Percentiles rank a stretch among this genome's conserved stretches.
These are phyloP conservation scores for Lithophane leautieri DNA, from an alignment of 2,888 invertebrate species.

Conservation along the genomic window DNA sequence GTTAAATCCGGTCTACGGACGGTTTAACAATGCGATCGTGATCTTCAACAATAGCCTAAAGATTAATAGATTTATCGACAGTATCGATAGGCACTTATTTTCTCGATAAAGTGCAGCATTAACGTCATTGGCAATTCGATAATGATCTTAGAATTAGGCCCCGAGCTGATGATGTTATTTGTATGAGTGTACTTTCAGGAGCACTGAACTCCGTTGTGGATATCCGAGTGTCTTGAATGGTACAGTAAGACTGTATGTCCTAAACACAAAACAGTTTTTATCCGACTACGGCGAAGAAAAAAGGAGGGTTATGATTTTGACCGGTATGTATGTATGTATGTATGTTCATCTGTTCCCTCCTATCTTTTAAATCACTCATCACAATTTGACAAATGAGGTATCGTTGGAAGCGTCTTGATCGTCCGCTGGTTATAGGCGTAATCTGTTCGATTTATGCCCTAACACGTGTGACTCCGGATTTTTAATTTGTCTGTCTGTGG, in stretches of 20 bases:
- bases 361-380: too few species aligned
- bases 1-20: constrained; percentile 33
- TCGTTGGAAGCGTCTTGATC: too few species aligned
- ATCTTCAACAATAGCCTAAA: constrained; percentile 51
- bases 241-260: not conserved
- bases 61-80: constrained; percentile 57
- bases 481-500: too few species aligned
- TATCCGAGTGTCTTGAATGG: not conserved
- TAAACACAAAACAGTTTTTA: not conserved
- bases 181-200: not conserved
- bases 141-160: constrained; percentile 3
- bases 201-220: not conserved
- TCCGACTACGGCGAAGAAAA: too few species aligned
- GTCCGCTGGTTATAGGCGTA: too few species aligned
- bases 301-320: too few species aligned
- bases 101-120: constrained; percentile 32
- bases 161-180: not conserved
- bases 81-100: constrained; percentile 45
- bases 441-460: too few species aligned
- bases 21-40: constrained; percentile 50
- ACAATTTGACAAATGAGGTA: too few species aligned
- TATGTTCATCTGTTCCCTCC: too few species aligned
- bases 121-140: constrained; percentile 42
- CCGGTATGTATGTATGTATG: too few species aligned
- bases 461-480: too few species aligned